These are phyloP conservation scores for Chanos chanos DNA, from an alignment of 2,797 vertebrate genomes.

Conservation along the genomic window DNA sequence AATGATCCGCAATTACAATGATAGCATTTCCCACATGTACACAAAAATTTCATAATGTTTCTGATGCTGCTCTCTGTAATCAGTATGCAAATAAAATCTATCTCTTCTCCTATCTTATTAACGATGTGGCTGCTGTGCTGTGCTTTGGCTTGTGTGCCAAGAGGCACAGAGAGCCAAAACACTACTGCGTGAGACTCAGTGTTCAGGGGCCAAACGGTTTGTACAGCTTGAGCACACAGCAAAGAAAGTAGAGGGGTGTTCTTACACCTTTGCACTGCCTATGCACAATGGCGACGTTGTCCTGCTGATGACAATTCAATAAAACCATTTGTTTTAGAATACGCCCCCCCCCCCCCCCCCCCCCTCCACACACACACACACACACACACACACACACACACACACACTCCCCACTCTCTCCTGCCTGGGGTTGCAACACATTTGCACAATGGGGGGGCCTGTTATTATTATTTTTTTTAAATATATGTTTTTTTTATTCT, in stretches of 20 bases:
- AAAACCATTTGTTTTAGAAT: slow-evolving; percentile 68
- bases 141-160: not conserved
- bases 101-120: too few species aligned
- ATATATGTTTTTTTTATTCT: slow-evolving; percentile 73
- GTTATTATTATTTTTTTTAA: slow-evolving; percentile 67
- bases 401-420: not conserved
- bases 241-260: slow-evolving; percentile 4
- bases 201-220: not conserved
- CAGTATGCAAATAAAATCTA: too few species aligned
- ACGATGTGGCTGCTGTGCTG: too few species aligned
- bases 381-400: not conserved
- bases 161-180: not conserved
- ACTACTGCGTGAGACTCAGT: not conserved
- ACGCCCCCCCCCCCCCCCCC: slow-evolving; percentile 42
- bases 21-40: too few species aligned
- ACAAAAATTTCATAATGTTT: too few species aligned
- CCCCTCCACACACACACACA: not conserved
- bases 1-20: too few species aligned
- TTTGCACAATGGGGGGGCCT: slow-evolving; percentile 81
- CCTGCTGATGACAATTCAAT: slow-evolving; percentile 75
- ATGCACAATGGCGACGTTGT: slow-evolving; percentile 75
- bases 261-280: slow-evolving; percentile 54
- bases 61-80: too few species aligned
- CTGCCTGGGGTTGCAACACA: slow-evolving; percentile 67
- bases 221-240: too few species aligned